Base-by-base conservation (phyloP, 1,140 invertebrate genomes). In the Archivesica marissinica region DNA sequence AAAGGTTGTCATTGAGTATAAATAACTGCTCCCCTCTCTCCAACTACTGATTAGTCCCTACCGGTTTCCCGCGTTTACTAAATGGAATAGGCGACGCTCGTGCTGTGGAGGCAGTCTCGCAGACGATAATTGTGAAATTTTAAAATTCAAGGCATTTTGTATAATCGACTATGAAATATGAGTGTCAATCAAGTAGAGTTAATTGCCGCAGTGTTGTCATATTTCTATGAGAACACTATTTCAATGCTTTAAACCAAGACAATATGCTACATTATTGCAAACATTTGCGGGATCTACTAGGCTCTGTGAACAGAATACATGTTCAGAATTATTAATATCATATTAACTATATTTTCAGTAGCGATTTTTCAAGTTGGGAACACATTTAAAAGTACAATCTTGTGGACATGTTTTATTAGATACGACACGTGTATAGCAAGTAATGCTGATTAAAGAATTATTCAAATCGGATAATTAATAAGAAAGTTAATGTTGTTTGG, bases 1-100 rank as follows among this genome's bases (percentile, higher is more conserved):
- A 83, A 72, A 70, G 61, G 80, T 83, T 83, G 80, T 83, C 80
- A 83, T 83, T 50, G 33, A 74, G 39, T 33, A 83, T 75, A 41
- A 75, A 83, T 75, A 75, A 72, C 25, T 72, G 54, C 70, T 75
- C 54, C 54, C 64, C 56, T 59, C 35, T 72, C 33, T 52, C 30
- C 13, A 47, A 75, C 30, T 72, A 41, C 41, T 83, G 80, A 83
- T 83, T 83, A 83, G 80, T 33, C 68, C 80, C 66, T 64, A 30
- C 44, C 54, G 47, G 33, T 47, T 75, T 74, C 80, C 66, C 80
- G 80, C 80, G 44, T 56, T 56, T 72, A 72, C 66, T 54, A 83
- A 83, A 83, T 83, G 80, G 80, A 74, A 47, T 74, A 83, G 80
- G 80, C 80, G 80, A 72, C 80, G 66, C 54, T 72, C 80, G 50